Percentiles rank a stretch among this genome's conserved stretches.
Conservation (phyloP, 2,888 invertebrate genomes). For the Microctonus aethiopoides region DNA sequence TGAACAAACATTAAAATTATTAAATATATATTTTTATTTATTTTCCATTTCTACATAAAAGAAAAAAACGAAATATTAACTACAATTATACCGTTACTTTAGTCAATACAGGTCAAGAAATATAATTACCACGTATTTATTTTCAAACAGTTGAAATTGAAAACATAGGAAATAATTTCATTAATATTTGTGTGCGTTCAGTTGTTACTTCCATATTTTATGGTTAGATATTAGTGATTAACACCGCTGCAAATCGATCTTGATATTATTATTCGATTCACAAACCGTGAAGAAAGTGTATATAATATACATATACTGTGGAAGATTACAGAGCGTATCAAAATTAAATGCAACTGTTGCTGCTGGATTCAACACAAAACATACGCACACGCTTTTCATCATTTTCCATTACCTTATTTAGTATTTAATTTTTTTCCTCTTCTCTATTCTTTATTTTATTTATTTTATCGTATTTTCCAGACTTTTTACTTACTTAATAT, state of each 20-base stretch:
- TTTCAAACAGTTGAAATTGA: not conserved
- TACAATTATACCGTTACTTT: too few relatives aligned
- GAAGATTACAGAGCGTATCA: slow-evolving; percentile 15
- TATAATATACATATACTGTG: not conserved
- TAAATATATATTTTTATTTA: too few relatives aligned
- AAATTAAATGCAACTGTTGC: slow-evolving; percentile 17
- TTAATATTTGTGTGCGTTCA: not conserved
- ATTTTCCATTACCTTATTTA: slow-evolving; percentile 5
- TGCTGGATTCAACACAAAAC: not conserved
- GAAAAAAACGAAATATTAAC: too few relatives aligned
- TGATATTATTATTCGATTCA: slow-evolving; percentile 18
- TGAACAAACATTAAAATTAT: too few relatives aligned
- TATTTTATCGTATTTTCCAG: too few relatives aligned
- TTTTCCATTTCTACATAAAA: too few relatives aligned
- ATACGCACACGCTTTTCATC: slow-evolving; percentile 3
- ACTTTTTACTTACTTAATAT: too few relatives aligned
- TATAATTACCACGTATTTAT: too few relatives aligned
- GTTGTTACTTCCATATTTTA: slow-evolving; percentile 1
- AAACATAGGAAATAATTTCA: not conserved
- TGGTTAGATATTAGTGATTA: slow-evolving; percentile 10
- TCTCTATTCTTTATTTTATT: not conserved
- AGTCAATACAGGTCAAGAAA: too few relatives aligned
- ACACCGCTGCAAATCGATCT: slow-evolving; percentile 25
- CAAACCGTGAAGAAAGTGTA: slow-evolving; percentile 13
- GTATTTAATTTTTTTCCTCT: not conserved